These are phyloP conservation scores for Acanthopagrus latus DNA, from an alignment of 2,797 vertebrate genomes.

Conservation along the genomic window DNA sequence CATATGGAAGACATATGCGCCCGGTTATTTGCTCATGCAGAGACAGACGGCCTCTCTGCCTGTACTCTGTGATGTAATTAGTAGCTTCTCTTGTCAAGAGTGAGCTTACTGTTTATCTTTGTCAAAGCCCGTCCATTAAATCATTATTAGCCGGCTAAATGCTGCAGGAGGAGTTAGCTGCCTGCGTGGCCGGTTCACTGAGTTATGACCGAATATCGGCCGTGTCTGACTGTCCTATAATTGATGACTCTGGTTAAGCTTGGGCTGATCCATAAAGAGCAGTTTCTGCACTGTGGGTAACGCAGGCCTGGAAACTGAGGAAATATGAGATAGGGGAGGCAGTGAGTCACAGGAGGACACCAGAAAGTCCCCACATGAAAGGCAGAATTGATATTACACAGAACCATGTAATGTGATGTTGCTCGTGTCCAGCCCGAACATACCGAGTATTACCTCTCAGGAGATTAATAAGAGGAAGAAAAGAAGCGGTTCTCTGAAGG, in stretches of 20 bases:
- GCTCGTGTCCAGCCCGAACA: slow-evolving; percentile 44
- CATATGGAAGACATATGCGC: slow-evolving; percentile 71
- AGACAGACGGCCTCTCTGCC: slow-evolving; percentile 56
- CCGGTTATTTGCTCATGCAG: slow-evolving; percentile 56
- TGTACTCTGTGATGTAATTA: slow-evolving; percentile 72
- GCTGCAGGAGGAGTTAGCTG: slow-evolving; percentile 68
- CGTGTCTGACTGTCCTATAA: slow-evolving; percentile 65
- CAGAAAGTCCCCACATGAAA: slow-evolving; percentile 71
- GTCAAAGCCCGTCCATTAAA: slow-evolving; percentile 70
- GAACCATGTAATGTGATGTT: slow-evolving; percentile 58
- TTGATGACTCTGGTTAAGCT: slow-evolving; percentile 71
- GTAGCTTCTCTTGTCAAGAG: slow-evolving; percentile 71
- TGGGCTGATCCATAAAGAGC: slow-evolving; percentile 71
- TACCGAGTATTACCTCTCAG: slow-evolving; percentile 33
- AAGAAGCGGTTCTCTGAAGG: slow-evolving; percentile 16
- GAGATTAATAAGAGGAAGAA: slow-evolving; percentile 49
- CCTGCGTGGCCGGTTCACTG: slow-evolving; percentile 55
- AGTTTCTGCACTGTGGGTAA: slow-evolving; percentile 74
- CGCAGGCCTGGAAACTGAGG: slow-evolving; percentile 60
- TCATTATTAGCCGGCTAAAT: slow-evolving; percentile 77
- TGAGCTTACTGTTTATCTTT: slow-evolving; percentile 73
- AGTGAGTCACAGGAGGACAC: slow-evolving; percentile 77
- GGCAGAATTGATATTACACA: slow-evolving; percentile 55
- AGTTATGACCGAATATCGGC: slow-evolving; percentile 77
- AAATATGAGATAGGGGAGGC: slow-evolving; percentile 74